Base-by-base conservation (phyloP, 2,113 vertebrate species). In the Lipophrys pholis region DNA sequence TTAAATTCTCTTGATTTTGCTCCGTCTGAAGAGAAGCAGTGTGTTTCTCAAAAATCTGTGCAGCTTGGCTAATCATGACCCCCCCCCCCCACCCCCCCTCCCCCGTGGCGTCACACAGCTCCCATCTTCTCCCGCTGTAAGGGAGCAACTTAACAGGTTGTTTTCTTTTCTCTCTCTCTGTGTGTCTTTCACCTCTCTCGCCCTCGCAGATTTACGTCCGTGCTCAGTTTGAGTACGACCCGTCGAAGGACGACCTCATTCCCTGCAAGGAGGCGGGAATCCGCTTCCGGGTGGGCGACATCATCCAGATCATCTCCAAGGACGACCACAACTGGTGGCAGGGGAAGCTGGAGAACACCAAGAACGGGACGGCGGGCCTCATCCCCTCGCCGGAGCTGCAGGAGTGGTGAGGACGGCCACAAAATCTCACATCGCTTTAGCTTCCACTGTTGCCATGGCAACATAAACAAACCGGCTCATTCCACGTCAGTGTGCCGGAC, bases 271-370 rank as follows among this genome's bases (percentile, higher is more conserved):
- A 99, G 93, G 98, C 98, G 52, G 98, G 98, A 67, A 95, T 99
- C 83, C 94, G 95, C 74, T 99, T 99, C 94, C 90, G 95, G 84
- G 97, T 99, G 81, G 97, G 98, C 11, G 97, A 99, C 90, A 96
- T 99, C 88, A 98, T 99, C 86, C 98, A 99, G 93, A 99, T 99
- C 78, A 99, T 99, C 91, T 99, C 97, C 92, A 99, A 99, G 93
- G 98, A 99, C 65, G 98, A 99, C 92, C 98, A 99, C 92, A 99
- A 99, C 91, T 99, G 98, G 98, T 99, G 98, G 98, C 98, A 99
- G 89, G 98, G 98, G 86, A 97, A 97, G 93, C 94, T 99, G 87
- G 98, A 99, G 90, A 98, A 98, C 90, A 97, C 97, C 57, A 99
- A 99, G 94, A 99, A 99, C 36, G 97, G 95, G 83, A 98, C 98